Evolutionary conservation across 2,888 invertebrate species (phyloP), one percentile per base, ranked within the genome.

Genomic region (Stictocephala bisonia): DNA sequence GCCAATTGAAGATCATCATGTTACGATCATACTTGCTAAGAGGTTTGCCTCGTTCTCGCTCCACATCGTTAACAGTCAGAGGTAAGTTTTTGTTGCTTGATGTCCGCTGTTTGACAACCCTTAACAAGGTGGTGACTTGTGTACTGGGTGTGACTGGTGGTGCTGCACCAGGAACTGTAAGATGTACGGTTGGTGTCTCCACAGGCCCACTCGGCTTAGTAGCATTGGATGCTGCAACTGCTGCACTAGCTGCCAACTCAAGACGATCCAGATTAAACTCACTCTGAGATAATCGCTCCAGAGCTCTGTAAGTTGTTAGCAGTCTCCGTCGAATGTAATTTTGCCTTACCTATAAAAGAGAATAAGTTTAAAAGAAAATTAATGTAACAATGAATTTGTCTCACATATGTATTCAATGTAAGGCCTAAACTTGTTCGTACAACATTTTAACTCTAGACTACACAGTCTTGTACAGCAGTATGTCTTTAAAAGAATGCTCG

Each of bases 1-100:
- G 87, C 96, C 96, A 96, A 84, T 95, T 95, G 85, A 96, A 96
- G 73, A 96, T 96, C 92, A 95, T 95, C 91, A 96, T 94, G 84
- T 96, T 96, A n/a, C 95, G 85, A 81, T 95, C 94, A 84, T 94
- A 94, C 80, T 94, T 94, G n/a, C 93, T 92, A 11, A 95, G 86
- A 0, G 94, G 94, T 74, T 93, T 91, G 0, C 94, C 94, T 0
- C 93, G 86, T 81, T 94, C 93, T 68, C 93, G 86, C 80, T 94
- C 94, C 31, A 94, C 88, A 80, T 95, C 94, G 0, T 91, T 89
- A 51, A 24, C 51, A 0, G 94, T 93, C 1, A 94, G 85, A 1
- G 91, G 86, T 48, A 87, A 83, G 80, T 86, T 87, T 76, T 85
- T 86, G 35, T 29, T 35, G 35, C 64, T 48, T 15, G 68, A 53